Percentiles rank a stretch among this genome's conserved stretches.
phyloP scores from a whole-genome alignment of 2,797 vertebrate genomes.

The Hoplostethus atlanticus region DNA sequence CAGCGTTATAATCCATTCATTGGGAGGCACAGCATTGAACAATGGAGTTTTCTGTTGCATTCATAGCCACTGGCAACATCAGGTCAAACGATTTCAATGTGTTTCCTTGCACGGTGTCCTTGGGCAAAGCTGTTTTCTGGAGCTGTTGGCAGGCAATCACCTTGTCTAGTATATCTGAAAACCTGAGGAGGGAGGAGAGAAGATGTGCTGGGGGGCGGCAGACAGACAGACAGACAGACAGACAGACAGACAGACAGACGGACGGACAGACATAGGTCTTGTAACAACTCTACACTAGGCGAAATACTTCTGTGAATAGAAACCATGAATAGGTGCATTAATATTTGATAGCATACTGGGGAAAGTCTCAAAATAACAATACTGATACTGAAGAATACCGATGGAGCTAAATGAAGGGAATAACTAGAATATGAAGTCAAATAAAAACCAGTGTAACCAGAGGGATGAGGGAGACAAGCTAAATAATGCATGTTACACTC shows the following conservation, averaged over 20 bases:
- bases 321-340: not conserved
- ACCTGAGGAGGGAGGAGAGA: slow-evolving; percentile 2
- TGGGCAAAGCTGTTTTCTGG: slow-evolving; percentile 14
- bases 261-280: not conserved
- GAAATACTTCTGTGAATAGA: not conserved
- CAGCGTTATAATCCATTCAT: slow-evolving; percentile 10
- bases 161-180: not conserved
- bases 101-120: slow-evolving; percentile 22
- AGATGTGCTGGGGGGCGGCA: not conserved
- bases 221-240: not conserved
- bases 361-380: not conserved
- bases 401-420: not conserved
- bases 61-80: slow-evolving; percentile 8
- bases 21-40: not conserved
- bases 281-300: slow-evolving; percentile 7
- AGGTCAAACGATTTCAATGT: slow-evolving; percentile 33
- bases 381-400: not conserved
- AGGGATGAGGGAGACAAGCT: not conserved
- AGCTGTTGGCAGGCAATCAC: slow-evolving; percentile 10
- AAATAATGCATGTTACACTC: slow-evolving; percentile 60
- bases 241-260: not conserved
- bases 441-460: not conserved
- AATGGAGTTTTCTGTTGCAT: slow-evolving; percentile 14
- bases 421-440: not conserved
- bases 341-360: not conserved